Conservation (phyloP, 2,888 invertebrate genomes). For the Itoplectis maculator region DNA sequence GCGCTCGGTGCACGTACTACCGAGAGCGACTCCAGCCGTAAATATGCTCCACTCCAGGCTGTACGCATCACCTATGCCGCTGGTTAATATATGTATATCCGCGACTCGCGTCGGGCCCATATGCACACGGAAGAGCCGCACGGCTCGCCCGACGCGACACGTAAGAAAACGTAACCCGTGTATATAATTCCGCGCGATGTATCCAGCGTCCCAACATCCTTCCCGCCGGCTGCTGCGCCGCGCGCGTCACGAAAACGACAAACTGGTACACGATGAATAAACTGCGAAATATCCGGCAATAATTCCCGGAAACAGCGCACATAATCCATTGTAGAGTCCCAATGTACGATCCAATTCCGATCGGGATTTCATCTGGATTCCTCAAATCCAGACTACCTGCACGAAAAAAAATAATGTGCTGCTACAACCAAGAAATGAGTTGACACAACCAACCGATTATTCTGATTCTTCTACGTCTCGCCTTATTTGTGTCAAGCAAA, state of each 20-base stretch:
- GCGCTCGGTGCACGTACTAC: conserved; percentile 4
- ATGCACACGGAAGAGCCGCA: conserved; percentile 66
- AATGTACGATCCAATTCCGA: too few species aligned
- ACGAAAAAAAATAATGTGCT: too few species aligned
- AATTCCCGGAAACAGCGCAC: too few species aligned
- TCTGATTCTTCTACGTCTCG: too few species aligned
- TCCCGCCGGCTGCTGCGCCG: conserved; percentile 60
- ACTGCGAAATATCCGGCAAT: too few species aligned
- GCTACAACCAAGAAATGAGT: background rate
- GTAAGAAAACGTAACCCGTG: conserved; percentile 54
- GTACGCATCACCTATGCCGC: conserved; percentile 56
- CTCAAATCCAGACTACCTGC: too few species aligned
- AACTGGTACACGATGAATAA: too few species aligned
- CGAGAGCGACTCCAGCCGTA: background rate
- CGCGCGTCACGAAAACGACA: conserved; percentile 20
- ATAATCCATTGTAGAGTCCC: too few species aligned
- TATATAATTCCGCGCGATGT: conserved; percentile 62
- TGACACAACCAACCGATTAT: too few species aligned
- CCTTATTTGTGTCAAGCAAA: too few species aligned
- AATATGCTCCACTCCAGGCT: conserved; percentile 58
- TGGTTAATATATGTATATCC: conserved; percentile 54
- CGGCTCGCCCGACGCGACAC: conserved; percentile 55
- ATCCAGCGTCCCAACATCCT: conserved; percentile 61
- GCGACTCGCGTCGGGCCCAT: conserved; percentile 64
- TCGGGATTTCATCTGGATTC: too few species aligned